These are phyloP conservation scores for Oncorhynchus tshawytscha DNA, from an alignment of 2,113 vertebrate species.

Conservation along the genomic window DNA sequence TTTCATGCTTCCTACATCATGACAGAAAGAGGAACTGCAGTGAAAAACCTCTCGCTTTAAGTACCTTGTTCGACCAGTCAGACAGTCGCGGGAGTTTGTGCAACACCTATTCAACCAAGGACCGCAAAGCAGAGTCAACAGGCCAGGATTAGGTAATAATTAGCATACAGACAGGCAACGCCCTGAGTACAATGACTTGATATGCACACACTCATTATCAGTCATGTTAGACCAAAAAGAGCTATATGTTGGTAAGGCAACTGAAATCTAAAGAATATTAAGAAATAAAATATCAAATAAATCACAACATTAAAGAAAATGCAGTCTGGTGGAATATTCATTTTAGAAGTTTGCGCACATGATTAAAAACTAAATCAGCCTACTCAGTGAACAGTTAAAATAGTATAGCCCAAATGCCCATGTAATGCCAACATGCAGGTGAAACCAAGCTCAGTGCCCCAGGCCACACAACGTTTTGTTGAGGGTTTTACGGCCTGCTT, in stretches of 20 bases:
- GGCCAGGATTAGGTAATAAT: not conserved
- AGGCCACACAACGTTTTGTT: not conserved
- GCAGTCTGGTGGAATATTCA: not conserved
- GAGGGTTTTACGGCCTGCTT: conserved; percentile 22
- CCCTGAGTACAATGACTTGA: not conserved
- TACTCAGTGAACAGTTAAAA: not conserved
- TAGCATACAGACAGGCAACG: not conserved
- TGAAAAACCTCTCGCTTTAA: conserved; percentile 32
- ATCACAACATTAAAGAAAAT: not conserved
- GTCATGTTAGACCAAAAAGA: not conserved
- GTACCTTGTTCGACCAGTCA: conserved; percentile 42
- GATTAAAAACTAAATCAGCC: not conserved
- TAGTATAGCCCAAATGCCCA: not conserved
- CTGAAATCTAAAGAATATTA: not conserved
- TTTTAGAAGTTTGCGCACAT: not conserved
- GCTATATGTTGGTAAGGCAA: not conserved
- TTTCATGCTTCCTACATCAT: not conserved
- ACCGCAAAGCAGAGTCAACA: not conserved
- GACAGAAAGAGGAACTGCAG: conserved; percentile 32
- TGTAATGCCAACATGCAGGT: not conserved
- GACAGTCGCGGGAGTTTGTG: not conserved
- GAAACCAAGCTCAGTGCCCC: not conserved
- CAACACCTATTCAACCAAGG: not conserved
- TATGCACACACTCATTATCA: not conserved
- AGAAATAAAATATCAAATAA: not conserved